Percentiles rank a stretch among this genome's conserved stretches.
Conservation (phyloP, 2,797 vertebrate species). For the Tangara arthus region DNA sequence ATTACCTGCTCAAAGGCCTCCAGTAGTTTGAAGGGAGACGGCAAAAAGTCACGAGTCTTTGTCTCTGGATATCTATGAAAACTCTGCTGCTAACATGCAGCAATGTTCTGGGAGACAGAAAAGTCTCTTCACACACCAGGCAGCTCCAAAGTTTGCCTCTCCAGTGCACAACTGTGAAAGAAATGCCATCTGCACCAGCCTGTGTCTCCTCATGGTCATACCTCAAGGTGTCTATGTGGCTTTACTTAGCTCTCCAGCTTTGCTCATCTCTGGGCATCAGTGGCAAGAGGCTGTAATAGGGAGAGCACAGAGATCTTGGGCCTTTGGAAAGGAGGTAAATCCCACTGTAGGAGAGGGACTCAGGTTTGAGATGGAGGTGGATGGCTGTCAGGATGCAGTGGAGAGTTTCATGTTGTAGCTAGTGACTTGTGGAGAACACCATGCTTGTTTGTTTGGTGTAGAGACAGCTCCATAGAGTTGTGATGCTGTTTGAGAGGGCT, state of each 20-base stretch:
- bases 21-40: background rate
- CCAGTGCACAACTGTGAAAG: background rate
- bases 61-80: background rate
- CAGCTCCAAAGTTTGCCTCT: background rate
- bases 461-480: background rate
- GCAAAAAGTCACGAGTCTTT: background rate
- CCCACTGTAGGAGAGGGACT: background rate
- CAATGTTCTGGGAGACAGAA: background rate
- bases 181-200: background rate
- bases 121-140: background rate
- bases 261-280: accelerated
- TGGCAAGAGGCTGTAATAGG: background rate
- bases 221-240: background rate
- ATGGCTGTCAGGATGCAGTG: background rate
- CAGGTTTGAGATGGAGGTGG: background rate
- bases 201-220: background rate
- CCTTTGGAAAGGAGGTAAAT: background rate
- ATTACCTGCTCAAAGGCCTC: background rate
- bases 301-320: background rate
- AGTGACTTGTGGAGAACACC: background rate
- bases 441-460: background rate
- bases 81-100: background rate
- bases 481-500: background rate
- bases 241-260: background rate
- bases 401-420: background rate